Evolutionary conservation across 2,888 invertebrate species (phyloP).

Genomic region (Agriopis aurantiaria): DNA sequence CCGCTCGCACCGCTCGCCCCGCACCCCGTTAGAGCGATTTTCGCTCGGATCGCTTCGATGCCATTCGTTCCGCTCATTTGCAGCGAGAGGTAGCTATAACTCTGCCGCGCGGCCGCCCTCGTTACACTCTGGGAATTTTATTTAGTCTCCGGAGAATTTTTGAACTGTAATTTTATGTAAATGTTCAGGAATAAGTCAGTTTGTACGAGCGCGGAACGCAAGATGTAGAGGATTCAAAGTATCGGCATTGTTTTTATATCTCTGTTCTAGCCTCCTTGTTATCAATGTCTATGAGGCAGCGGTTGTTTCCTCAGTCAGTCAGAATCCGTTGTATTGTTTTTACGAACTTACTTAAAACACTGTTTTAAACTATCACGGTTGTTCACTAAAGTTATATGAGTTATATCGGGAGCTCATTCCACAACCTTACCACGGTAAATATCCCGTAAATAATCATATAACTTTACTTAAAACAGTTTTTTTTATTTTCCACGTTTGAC

Average conservation of each 20-base stretch:
- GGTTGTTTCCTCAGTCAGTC: no score
- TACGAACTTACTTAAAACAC: no score
- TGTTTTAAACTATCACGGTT: no score
- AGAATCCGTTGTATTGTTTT: no score
- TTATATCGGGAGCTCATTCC: no score
- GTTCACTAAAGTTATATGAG: no score
- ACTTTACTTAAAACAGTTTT: no score
- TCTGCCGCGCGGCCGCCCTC: slow-evolving; percentile 2
- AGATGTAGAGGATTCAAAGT: neutral
- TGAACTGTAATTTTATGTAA: slow-evolving; percentile 14
- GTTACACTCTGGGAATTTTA: slow-evolving; percentile 1
- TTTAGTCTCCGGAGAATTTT: slow-evolving; percentile 6
- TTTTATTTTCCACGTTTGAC: no score
- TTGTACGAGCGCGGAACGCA: neutral
- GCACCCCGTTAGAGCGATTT: slow-evolving; percentile 11
- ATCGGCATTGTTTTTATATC: neutral
- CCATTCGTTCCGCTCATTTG: slow-evolving; percentile 22
- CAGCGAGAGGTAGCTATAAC: slow-evolving; percentile 1
- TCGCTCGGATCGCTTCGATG: slow-evolving; percentile 17
- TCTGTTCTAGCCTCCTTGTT: neutral
- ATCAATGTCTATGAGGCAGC: neutral
- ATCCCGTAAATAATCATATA: no score
- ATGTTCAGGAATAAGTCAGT: slow-evolving; percentile 6
- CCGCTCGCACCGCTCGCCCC: no score
- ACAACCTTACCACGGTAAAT: no score